Evolutionary conservation across 2,113 vertebrate species (phyloP), one percentile per base, ranked within the genome.

Genomic region (Lophochroa leadbeateri): DNA sequence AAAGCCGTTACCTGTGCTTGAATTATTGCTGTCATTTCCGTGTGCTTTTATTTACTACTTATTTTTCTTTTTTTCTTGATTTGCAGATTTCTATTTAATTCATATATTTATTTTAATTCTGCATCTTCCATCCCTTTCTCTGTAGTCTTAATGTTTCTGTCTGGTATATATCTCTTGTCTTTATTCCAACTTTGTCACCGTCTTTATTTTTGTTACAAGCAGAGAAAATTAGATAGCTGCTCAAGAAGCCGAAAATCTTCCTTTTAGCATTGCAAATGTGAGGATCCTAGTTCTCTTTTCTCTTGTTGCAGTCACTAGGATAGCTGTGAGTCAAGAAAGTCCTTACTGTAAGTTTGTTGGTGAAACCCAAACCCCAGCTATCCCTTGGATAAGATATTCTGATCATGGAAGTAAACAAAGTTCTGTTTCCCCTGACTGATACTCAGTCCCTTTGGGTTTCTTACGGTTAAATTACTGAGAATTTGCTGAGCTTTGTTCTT

Each of bases 401-500:
- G 57, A 52, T 57, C 61, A 67, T 76, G 52, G 68, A 72, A 79
- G 77, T 47, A 52, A 84, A 67, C 20, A 86, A 89, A 91, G 43
- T 44, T 81, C 13, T 67, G 7, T 72, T 89, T 82, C 41, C 29
- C 29, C 29, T 82, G 60, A 46, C 68, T 81, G 64, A 44, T 84
- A 24, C 46, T 83, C 13, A 68, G 23, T 78, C 50, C 44, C 2
- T 0, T 17, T 89, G 81, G 25, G 7, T 79, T 92, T 43, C 70
- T 89, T 92, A 65, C 37, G 37, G 44, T 65, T 92, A 65, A 93
- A 90, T 91, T 92, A 82, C 78, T 53, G 43, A 61, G 83, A 96
- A 79, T 94, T 84, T 87, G 83, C 80, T 95, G 83, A 90, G 69
- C 60, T 92, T 91, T 80, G 31, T 57, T 94, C 65, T 91, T 82